phyloP scores from a whole-genome alignment of 1,140 invertebrate species.

The Lepidotrigona ventralis region DNA sequence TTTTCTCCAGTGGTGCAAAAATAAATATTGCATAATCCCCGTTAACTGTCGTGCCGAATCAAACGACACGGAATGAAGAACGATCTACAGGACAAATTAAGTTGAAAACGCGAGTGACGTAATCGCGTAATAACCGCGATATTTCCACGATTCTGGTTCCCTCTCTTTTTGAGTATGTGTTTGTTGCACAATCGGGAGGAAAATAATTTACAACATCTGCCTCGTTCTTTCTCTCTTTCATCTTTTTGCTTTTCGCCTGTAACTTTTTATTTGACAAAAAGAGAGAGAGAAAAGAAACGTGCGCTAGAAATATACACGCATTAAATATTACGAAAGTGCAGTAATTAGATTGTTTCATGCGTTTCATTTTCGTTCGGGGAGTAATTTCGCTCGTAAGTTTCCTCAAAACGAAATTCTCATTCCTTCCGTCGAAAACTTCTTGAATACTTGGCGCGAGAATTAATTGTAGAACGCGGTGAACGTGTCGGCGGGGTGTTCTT shows the following conservation, averaged over 20 bases:
- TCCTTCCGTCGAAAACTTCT: background rate
- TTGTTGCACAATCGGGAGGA: too few relatives aligned
- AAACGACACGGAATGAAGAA: background rate
- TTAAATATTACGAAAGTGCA: too few relatives aligned
- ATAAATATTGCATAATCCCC: constrained; percentile 18
- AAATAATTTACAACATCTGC: too few relatives aligned
- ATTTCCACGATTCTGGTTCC: background rate
- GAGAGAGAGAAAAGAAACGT: too few relatives aligned
- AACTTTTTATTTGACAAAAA: too few relatives aligned
- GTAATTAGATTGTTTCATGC: too few relatives aligned
- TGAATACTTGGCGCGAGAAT: background rate
- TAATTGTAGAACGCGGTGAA: background rate
- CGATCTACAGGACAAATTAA: constrained; percentile 30
- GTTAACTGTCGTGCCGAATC: background rate
- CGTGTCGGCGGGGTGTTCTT: too few relatives aligned
- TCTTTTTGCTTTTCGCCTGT: too few relatives aligned
- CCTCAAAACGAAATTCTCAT: background rate
- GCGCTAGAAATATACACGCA: too few relatives aligned
- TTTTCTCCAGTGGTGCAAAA: background rate
- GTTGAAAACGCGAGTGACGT: constrained; percentile 19
- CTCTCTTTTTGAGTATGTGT: too few relatives aligned
- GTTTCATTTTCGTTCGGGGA: too few relatives aligned
- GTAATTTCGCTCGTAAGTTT: background rate
- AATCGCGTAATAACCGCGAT: constrained; percentile 22
- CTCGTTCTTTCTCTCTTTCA: too few relatives aligned